Conservation (phyloP, 2,797 vertebrate genomes). For the Microctenopoma lineatum region DNA sequence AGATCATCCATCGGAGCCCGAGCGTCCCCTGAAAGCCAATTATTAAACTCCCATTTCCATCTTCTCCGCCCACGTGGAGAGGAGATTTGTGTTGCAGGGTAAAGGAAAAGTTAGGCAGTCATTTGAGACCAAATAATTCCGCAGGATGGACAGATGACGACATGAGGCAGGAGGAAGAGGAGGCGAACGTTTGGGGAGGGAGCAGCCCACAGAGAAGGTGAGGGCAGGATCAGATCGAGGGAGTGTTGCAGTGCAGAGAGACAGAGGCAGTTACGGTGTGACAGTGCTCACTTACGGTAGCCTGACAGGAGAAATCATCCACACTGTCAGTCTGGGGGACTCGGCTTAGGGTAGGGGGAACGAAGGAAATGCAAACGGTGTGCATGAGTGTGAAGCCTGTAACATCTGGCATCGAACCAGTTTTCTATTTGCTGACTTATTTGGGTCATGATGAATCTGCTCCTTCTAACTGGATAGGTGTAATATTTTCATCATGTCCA, state of each 20-base stretch:
- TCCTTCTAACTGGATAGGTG: conserved; percentile 3
- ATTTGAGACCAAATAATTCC: conserved; percentile 40
- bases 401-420: conserved; percentile 3
- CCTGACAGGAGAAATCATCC: conserved; percentile 74
- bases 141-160: conserved; percentile 32
- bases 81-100: conserved; percentile 24
- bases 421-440: conserved; percentile 33
- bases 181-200: conserved; percentile 17
- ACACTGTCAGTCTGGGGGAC: conserved; percentile 65
- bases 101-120: conserved; percentile 18
- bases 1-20: conserved; percentile 19
- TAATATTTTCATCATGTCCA: not conserved
- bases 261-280: conserved; percentile 47
- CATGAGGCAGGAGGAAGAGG: conserved; percentile 4
- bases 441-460: conserved; percentile 32
- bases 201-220: conserved; percentile 36
- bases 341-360: conserved; percentile 46
- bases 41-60: conserved; percentile 40
- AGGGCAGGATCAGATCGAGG: conserved; percentile 39
- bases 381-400: conserved; percentile 34
- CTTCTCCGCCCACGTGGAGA: conserved; percentile 27
- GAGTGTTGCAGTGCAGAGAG: conserved; percentile 29
- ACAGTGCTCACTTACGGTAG: conserved; percentile 68
- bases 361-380: conserved; percentile 48
- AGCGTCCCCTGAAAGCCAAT: conserved; percentile 42